Conservation (phyloP, 1,140 invertebrate genomes). For the Vanessa atalanta region DNA sequence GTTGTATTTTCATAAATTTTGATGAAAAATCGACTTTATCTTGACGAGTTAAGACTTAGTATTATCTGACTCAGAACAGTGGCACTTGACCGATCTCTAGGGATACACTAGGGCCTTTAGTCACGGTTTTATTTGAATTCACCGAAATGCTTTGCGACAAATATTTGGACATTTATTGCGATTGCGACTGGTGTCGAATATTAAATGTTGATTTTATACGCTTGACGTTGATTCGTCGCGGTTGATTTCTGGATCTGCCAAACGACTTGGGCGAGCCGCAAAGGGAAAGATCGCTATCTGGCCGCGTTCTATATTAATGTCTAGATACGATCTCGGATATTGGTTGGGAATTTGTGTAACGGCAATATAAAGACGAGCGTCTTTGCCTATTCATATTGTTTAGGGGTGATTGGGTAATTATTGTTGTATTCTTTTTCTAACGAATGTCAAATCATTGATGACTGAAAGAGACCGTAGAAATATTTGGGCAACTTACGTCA, state of each 20-base stretch:
- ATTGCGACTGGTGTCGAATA: conserved; percentile 71
- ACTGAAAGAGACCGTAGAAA: too few species aligned
- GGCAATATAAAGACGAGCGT: neutral
- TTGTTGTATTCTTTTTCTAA: neutral
- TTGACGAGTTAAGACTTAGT: neutral
- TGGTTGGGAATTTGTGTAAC: conserved; percentile 30
- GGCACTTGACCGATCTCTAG: conserved; percentile 66
- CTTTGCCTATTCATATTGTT: too few species aligned
- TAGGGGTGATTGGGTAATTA: too few species aligned
- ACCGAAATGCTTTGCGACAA: conserved; percentile 70
- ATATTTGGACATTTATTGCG: conserved; percentile 79
- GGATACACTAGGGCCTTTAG: conserved; percentile 67
- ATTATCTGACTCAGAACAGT: neutral
- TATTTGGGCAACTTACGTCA: too few species aligned
- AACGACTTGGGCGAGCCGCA: conserved; percentile 45
- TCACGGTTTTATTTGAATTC: conserved; percentile 78
- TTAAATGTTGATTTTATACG: conserved; percentile 70
- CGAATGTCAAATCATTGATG: neutral
- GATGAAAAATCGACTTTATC: conserved; percentile 19
- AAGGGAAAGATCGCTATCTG: conserved; percentile 38
- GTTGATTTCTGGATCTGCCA: conserved; percentile 54
- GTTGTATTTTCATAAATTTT: neutral
- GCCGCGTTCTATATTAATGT: conserved; percentile 21
- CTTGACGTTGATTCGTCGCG: conserved; percentile 59
- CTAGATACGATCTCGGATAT: conserved; percentile 33